A percentile compares a stretch with the other conserved stretches of the same genome.
Evolutionary conservation across 1,140 invertebrate species (phyloP).

Genomic region (roundworm (Caenorhabditis elegans)): WBcel235 BX284602.5:8515501-8516000

Average conservation of each 20-base stretch:
- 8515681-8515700: background rate
- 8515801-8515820: too few relatives aligned
- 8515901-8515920: constrained; percentile 60
- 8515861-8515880: constrained; percentile 40
- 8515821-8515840: too few relatives aligned
- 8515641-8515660: background rate
- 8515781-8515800: too few relatives aligned
- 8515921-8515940: constrained; percentile 48
- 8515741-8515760: background rate
- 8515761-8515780: too few relatives aligned
- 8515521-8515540: constrained; percentile 55
- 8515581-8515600: constrained; percentile 55
- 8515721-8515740: too few relatives aligned
- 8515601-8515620: constrained; percentile 61
- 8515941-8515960: constrained; percentile 51
- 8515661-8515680: background rate
- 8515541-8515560: constrained; percentile 53
- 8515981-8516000: constrained; percentile 42
- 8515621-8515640: constrained; percentile 55
- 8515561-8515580: constrained; percentile 50
- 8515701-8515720: background rate
- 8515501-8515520: constrained; percentile 60
- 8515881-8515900: constrained; percentile 48
- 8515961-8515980: constrained; percentile 53
- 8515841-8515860: constrained; percentile 47